Evolutionary conservation across 1,140 invertebrate species (phyloP).

Genomic region (Brachionus angularis): DNA sequence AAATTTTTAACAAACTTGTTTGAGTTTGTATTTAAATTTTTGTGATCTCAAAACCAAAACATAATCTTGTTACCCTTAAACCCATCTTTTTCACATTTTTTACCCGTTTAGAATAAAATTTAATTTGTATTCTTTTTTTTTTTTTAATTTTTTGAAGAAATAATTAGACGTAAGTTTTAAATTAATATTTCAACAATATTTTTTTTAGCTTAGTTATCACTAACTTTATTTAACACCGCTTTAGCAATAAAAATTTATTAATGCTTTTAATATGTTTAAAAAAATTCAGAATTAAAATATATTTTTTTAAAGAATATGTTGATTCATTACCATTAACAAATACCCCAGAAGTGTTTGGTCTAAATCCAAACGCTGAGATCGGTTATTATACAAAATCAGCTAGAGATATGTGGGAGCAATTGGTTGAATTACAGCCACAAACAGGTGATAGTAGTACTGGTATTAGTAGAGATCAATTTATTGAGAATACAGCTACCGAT

Average conservation of each 20-base stretch:
- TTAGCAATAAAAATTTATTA: background rate
- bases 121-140: background rate
- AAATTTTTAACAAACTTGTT: background rate
- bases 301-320: conserved; percentile 50
- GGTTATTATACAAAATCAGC: conserved; percentile 72
- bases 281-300: background rate
- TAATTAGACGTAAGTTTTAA: conserved; percentile 37
- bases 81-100: too few species aligned
- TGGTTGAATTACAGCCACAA: conserved; percentile 80
- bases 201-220: background rate
- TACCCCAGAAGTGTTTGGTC: conserved; percentile 58
- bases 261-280: background rate
- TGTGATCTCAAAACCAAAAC: too few species aligned
- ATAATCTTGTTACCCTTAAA: too few species aligned
- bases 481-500: conserved; percentile 72
- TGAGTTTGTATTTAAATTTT: background rate
- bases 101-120: too few species aligned
- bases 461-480: conserved; percentile 73
- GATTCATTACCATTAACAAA: conserved; percentile 55
- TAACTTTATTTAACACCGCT: background rate
- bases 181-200: background rate
- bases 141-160: conserved; percentile 7
- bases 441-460: conserved; percentile 64
- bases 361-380: conserved; percentile 59
- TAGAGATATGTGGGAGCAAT: conserved; percentile 73